Base-by-base conservation (phyloP, 2,888 invertebrate genomes). In the Heliconius aoede region DNA sequence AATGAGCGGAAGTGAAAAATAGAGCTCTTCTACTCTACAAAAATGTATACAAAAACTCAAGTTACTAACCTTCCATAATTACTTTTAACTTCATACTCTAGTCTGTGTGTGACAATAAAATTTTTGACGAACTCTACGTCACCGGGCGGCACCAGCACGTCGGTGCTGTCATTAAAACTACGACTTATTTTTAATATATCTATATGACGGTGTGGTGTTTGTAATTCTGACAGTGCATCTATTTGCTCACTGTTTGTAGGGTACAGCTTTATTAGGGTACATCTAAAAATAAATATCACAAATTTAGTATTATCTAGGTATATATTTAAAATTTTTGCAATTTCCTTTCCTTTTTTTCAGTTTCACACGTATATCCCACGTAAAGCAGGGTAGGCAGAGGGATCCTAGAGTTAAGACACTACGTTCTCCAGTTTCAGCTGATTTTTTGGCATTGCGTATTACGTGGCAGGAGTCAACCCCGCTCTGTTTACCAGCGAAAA, bases 1-100 rank as follows among this genome's bases (percentile, higher is more conserved):
- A 40, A 46, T 46, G 18, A 18, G 5, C 1, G 4, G 5, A 46
- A 46, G 18, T 18, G 5, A 18, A 40, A 46, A 18, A 46, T 46
- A 46, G 5, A 46, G 46, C 0, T 46, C 40, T 46, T 4, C 46
- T 46, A 15, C 18, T 46, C 46, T 46, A 46, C 2, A 18, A 46
- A n/a, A 55, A 9, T 46, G 18, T 18, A 32, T 64, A 26, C 15
- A 67, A 67, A 36, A 46, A 46, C 8, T n/a, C n/a, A n/a, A n/a
- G 4, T 0, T 46, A 84, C 86, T 76, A 68, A 92, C 94, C 91
- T 90, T 78, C 93, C 93, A 84, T 93, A 94, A 77, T 91, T 82
- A 8, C 77, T 77, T 76, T 89, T 91, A 0, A 87, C 80, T 72
- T 88, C 86, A 55, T 87, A 78, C 1, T 73, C 68, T 26, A 93